Conservation (phyloP, 1,140 invertebrate species). For the Drosophila ananassae region DNA sequence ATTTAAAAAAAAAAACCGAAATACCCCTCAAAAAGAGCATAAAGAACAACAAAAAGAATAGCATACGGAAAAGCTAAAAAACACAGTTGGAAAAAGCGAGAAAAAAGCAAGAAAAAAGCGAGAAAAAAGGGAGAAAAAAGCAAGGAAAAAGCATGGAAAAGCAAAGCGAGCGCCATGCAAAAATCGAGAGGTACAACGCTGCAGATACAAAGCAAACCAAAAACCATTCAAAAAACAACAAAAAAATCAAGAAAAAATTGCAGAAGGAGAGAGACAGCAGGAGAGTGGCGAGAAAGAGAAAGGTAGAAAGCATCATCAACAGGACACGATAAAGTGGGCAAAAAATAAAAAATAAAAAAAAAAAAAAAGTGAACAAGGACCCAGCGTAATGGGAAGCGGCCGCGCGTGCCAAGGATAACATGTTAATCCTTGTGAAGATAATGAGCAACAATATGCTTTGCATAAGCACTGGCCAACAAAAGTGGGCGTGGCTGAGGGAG, state of each 20-base stretch:
- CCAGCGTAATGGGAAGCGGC: slow-evolving; percentile 32
- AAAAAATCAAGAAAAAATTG: background rate
- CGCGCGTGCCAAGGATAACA: slow-evolving; percentile 75
- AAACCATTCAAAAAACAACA: slow-evolving; percentile 14
- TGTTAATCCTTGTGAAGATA: slow-evolving; percentile 75
- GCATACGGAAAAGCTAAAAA: slow-evolving; percentile 19
- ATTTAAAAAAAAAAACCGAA: background rate
- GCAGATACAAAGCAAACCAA: slow-evolving; percentile 23
- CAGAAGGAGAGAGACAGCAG: background rate
- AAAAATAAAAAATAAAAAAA: background rate
- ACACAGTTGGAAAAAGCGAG: slow-evolving; percentile 4
- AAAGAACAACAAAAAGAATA: background rate
- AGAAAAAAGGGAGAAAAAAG: too few species aligned
- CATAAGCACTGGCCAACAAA: slow-evolving; percentile 49
- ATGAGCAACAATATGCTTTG: slow-evolving; percentile 78
- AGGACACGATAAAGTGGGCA: background rate
- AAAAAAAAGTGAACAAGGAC: slow-evolving; percentile 6
- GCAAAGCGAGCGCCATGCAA: slow-evolving; percentile 60
- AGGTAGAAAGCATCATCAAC: background rate
- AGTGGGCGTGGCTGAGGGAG: background rate
- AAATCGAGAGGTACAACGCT: slow-evolving; percentile 57
- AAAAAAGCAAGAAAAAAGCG: slow-evolving; percentile 18
- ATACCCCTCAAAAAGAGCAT: background rate
- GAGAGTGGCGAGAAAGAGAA: background rate
- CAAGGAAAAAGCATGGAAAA: slow-evolving; percentile 10